phyloP scores from a whole-genome alignment of 2,113 vertebrate genomes.

The Callopanchax toddi region DNA sequence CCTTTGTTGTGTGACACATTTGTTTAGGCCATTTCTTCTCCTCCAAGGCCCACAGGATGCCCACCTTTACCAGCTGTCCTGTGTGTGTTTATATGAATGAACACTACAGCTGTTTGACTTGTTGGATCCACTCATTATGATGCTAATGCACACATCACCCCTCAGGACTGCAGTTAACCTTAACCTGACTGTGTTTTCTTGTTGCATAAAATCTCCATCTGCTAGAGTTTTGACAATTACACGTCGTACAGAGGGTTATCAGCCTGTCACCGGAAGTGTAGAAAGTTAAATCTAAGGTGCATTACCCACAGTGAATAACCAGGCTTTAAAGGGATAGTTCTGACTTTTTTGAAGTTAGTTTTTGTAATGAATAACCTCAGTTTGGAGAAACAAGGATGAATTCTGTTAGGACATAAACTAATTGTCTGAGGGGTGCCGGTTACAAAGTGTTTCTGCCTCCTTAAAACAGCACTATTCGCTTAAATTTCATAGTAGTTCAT shows the following conservation, averaged over 20 bases:
- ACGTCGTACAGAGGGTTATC: background rate
- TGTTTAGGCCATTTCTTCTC: no score
- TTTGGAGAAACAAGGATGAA: no score
- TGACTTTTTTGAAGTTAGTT: no score
- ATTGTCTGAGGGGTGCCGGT: no score
- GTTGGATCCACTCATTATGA: constrained; percentile 35
- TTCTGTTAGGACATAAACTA: no score
- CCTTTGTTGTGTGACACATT: constrained; percentile 9
- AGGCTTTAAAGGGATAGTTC: no score
- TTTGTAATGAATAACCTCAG: no score
- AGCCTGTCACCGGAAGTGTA: background rate
- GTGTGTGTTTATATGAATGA: background rate
- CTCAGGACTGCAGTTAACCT: constrained; percentile 4
- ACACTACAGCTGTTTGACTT: constrained; percentile 19
- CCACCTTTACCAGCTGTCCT: constrained; percentile 48
- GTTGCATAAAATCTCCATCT: background rate
- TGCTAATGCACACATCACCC: constrained; percentile 23
- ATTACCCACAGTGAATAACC: no score
- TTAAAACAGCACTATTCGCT: no score
- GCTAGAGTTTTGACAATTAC: background rate
- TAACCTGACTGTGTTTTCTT: background rate
- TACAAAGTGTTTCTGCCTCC: no score
- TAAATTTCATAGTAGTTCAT: no score
- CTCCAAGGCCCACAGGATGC: constrained; percentile 53
- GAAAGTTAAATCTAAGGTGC: background rate